Evolutionary conservation across 37 sponge, comb jelly and placozoan genomes (phyloP).

Genomic region (Haliclona indistincta): DNA sequence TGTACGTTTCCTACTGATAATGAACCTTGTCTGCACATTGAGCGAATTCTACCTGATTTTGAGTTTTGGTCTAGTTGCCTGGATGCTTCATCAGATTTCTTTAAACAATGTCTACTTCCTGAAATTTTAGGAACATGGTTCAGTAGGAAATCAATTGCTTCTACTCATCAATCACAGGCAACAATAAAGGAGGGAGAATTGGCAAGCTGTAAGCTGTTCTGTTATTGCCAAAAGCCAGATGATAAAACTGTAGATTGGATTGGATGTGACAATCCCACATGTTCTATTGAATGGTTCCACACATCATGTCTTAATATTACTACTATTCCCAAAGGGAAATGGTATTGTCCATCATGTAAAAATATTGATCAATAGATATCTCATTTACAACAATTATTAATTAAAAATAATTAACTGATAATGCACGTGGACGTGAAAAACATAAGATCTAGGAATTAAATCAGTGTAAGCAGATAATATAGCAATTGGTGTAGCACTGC

Average conservation of each 20-base stretch:
- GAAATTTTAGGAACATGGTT: conserved; percentile 51
- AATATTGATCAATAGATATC: neutral
- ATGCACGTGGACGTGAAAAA: too few relatives aligned
- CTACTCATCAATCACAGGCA: too few relatives aligned
- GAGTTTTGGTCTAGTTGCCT: too few relatives aligned
- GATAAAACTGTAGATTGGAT: too few relatives aligned
- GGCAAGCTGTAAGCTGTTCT: too few relatives aligned
- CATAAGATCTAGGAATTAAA: too few relatives aligned
- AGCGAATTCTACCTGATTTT: conserved; percentile 26
- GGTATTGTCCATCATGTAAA: too few relatives aligned
- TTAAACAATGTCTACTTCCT: conserved; percentile 21
- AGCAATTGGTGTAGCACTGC: neutral
- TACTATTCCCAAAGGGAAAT: conserved; percentile 1
- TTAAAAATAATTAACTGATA: too few relatives aligned
- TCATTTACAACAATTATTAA: neutral
- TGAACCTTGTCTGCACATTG: conserved; percentile 19
- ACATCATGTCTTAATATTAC: neutral
- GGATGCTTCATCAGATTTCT: neutral
- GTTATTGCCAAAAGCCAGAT: too few relatives aligned
- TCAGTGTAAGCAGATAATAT: neutral
- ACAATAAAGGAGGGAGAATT: too few relatives aligned
- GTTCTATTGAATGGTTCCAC: conserved; percentile 20
- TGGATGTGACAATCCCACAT: too few relatives aligned
- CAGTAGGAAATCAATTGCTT: too few relatives aligned
- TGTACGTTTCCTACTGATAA: conserved; percentile 18